A percentile compares a stretch with the other conserved stretches of the same genome.
Evolutionary conservation across 2,888 invertebrate species (phyloP).

Genomic region (Griposia aprilina): DNA sequence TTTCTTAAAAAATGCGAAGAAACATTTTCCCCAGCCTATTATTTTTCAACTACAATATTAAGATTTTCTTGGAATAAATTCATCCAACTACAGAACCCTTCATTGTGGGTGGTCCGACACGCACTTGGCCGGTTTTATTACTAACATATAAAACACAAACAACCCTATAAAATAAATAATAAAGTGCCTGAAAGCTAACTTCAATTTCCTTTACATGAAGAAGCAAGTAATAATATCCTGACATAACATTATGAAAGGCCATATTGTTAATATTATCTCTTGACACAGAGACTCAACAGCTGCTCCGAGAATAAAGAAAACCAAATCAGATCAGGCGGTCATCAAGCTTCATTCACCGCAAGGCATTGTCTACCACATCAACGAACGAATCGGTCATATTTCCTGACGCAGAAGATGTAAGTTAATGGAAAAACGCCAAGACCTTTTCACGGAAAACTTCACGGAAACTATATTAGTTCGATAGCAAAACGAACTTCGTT

Average conservation of each 20-base stretch:
- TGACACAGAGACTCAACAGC: conserved; percentile 25
- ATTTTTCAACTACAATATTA: too few species aligned
- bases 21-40: too few species aligned
- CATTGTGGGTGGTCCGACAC: too few species aligned
- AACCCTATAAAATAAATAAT: not conserved
- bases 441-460: conserved; percentile 13
- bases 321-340: conserved; percentile 34
- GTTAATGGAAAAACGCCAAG: conserved; percentile 18
- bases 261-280: conserved; percentile 30
- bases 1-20: too few species aligned
- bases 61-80: too few species aligned
- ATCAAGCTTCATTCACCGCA: conserved; percentile 32
- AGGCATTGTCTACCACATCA: conserved; percentile 29
- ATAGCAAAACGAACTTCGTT: conserved; percentile 34
- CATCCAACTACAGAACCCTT: too few species aligned
- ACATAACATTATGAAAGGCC: conserved; percentile 13
- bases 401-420: conserved; percentile 1
- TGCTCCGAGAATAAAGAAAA: conserved; percentile 34
- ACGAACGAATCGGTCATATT: conserved; percentile 12
- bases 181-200: conserved; percentile 3
- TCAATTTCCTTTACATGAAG: not conserved
- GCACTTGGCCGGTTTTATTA: not conserved
- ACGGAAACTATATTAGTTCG: conserved; percentile 24
- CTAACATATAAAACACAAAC: not conserved
- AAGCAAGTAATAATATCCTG: conserved; percentile 26